Base-by-base conservation (phyloP, 2,888 invertebrate genomes). In the Tetanocera ferruginea region DNA sequence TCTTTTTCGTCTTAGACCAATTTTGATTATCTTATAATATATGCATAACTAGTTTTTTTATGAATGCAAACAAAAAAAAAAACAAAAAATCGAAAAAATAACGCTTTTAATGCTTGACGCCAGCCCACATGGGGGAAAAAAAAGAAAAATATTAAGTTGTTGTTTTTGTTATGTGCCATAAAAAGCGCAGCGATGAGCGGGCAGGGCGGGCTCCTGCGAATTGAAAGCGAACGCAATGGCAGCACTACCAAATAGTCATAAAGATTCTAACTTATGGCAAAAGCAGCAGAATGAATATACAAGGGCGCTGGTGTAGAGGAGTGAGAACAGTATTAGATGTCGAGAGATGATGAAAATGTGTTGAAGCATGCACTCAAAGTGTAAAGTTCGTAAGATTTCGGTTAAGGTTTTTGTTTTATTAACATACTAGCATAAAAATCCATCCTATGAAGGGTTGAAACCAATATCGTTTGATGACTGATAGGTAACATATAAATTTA, bases 1-100 rank as follows among this genome's bases (percentile, higher is more conserved):
- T 43, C n/a, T 43, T 11, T 11, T 43, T 43, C 6, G 11, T 2
- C 43, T 43, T 11, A 0, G 2, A 14, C 14, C 43, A 14, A 43
- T 43, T 43, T 43, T 43, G 11, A 43, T 43, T 43, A 43, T 43
- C 43, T 43, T 43, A 43, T 55, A 55, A 55, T 19, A 55, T 55
- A 55, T 55, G n/a, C 55, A 55, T 55, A 55, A 55, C 55, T 55
- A 55, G 55, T 55, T 55, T 49, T 49, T 9, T 55, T 55, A 43
- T 55, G 55, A 19, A 23, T 19, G 8, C n/a, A 51, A 6, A 51
- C 51, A 51, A 11, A 51, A 5, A 19, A 55, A 55, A 55, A 55
- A 19, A 55, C 1, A 55, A 55, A 55, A 55, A 55, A 55, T 11
- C 11, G 43, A 43, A 28, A 60, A 14, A 25, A 11, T 23, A 55